Percentiles rank a stretch among this genome's conserved stretches.
Evolutionary conservation across 2,113 vertebrate genomes (phyloP).

Genomic region (Passer montanus): DNA sequence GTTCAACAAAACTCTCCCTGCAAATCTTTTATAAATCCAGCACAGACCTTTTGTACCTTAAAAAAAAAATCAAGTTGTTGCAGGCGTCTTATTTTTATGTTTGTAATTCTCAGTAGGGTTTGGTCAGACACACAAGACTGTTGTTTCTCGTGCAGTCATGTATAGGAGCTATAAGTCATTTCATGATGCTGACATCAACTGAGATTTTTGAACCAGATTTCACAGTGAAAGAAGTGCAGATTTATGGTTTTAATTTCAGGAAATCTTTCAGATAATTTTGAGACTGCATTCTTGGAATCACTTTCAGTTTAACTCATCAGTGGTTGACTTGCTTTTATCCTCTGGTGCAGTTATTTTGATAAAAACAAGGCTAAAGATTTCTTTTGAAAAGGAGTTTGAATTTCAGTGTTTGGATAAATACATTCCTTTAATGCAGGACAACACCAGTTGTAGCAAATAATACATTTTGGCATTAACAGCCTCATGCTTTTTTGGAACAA

Average conservation of each 20-base stretch:
- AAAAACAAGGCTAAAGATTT: neutral
- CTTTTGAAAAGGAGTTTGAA: neutral
- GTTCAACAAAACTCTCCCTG: neutral
- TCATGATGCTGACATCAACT: neutral
- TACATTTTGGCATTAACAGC: neutral
- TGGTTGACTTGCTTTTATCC: slow-evolving; percentile 1
- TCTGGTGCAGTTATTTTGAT: neutral
- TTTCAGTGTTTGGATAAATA: neutral
- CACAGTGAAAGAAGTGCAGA: neutral
- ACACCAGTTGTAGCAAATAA: neutral
- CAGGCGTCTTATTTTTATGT: neutral
- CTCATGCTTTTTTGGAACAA: neutral
- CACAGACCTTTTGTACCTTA: neutral
- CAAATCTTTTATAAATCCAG: neutral
- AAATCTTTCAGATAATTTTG: slow-evolving; percentile 6
- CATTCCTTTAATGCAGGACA: neutral
- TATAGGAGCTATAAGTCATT: neutral
- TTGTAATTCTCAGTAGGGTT: neutral
- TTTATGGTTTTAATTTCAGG: slow-evolving; percentile 35
- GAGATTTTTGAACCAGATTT: slow-evolving; percentile 6
- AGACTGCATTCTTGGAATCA: neutral
- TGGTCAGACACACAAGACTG: neutral
- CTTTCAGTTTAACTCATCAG: slow-evolving; percentile 26
- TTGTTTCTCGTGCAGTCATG: neutral
- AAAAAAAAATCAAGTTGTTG: neutral